Percentiles rank a stretch among this genome's conserved stretches.
Conservation (phyloP, 2,113 vertebrate genomes). For the Oreotragus oreotragus region DNA sequence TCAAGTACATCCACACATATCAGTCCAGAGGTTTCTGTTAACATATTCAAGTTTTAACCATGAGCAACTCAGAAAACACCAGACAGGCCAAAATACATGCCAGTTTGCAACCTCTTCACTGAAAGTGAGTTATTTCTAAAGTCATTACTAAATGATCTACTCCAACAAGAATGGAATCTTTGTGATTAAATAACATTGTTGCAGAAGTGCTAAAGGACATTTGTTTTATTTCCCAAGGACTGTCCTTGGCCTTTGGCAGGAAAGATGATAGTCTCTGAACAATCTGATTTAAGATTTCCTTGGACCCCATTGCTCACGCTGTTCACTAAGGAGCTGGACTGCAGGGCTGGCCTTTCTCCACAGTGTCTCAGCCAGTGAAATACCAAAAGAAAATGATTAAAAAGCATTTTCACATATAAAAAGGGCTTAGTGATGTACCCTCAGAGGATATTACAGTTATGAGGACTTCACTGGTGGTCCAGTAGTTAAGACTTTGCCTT, state of each 20-base stretch:
- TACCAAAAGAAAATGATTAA: slow-evolving; percentile 51
- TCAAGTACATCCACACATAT: neutral
- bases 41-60: neutral
- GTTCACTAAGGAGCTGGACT: neutral
- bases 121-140: neutral
- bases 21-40: neutral
- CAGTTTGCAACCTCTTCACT: neutral
- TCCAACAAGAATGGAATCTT: neutral
- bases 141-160: neutral
- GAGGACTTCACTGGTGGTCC: neutral
- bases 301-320: neutral
- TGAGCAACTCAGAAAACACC: neutral
- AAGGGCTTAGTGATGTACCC: neutral
- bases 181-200: neutral
- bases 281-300: neutral
- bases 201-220: neutral
- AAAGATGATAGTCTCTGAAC: neutral
- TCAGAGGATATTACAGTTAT: neutral
- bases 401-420: slow-evolving; percentile 47
- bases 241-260: neutral
- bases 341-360: slow-evolving; percentile 13
- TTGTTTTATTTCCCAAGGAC: neutral
- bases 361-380: neutral
- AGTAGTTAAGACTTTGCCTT: neutral
- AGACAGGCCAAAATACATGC: neutral